A percentile compares a stretch with the other conserved stretches of the same genome.
These are phyloP conservation scores for Ormyrus labotus DNA, from an alignment of 2,888 invertebrate species.

Conservation along the genomic window DNA sequence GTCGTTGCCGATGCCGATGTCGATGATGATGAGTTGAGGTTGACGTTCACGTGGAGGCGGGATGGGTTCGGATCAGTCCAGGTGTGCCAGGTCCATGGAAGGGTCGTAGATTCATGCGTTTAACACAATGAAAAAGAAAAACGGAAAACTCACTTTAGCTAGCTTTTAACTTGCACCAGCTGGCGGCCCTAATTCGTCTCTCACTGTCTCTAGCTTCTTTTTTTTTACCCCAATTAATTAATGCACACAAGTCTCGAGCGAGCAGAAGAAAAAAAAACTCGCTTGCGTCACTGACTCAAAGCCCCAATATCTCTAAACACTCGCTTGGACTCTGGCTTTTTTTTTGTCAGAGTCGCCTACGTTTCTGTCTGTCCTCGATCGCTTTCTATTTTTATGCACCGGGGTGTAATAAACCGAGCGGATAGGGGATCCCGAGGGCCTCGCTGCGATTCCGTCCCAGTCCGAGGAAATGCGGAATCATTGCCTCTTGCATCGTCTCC, in stretches of 20 bases:
- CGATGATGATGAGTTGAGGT: slow-evolving; percentile 50
- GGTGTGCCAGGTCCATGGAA: slow-evolving; percentile 57
- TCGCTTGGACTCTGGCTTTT: not conserved
- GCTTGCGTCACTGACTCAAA: slow-evolving; percentile 18
- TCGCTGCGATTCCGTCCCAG: slow-evolving; percentile 13
- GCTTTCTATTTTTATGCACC: slow-evolving; percentile 43
- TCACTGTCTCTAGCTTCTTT: slow-evolving; percentile 10
- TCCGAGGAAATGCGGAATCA: slow-evolving; percentile 32
- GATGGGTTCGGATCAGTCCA: slow-evolving; percentile 28
- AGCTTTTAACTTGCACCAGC: slow-evolving; percentile 41
- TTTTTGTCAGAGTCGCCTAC: not conserved
- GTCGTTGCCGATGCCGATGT: slow-evolving; percentile 51
- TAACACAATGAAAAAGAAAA: slow-evolving; percentile 59
- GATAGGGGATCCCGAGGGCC: slow-evolving; percentile 26
- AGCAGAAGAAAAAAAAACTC: slow-evolving; percentile 23
- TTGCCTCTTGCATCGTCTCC: slow-evolving; percentile 7
- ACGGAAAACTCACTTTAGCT: slow-evolving; percentile 65
- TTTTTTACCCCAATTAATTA: not conserved
- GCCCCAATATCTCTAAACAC: slow-evolving; percentile 5
- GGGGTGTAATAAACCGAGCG: slow-evolving; percentile 16
- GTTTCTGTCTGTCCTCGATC: slow-evolving; percentile 6
- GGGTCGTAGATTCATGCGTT: slow-evolving; percentile 55
- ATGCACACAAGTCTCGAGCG: not conserved
- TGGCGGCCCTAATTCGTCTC: slow-evolving; percentile 10
- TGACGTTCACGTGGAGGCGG: slow-evolving; percentile 57